Base-by-base conservation (phyloP, 2,888 invertebrate genomes). In the Zaprionus obscuricornis region DNA sequence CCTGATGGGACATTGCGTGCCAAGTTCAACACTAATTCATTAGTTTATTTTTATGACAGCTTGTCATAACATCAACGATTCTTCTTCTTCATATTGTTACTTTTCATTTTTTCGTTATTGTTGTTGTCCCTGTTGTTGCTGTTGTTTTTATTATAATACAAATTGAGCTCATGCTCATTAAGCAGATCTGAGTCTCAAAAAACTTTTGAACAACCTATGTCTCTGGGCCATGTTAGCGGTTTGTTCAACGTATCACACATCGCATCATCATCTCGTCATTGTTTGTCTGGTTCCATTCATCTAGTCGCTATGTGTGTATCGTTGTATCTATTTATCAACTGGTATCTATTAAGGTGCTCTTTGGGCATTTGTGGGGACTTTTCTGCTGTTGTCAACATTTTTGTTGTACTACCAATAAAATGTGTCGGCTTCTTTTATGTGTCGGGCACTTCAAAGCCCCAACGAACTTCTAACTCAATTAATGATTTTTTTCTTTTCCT, bases 21-120 rank as follows among this genome's bases (percentile, higher is more conserved):
- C 22, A 66, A 16, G 43, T 49, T 43, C 49, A 20, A 46, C 57
- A 27, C 10, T 31, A 52, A 56, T 70, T 79, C 84, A 86, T 77
- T 87, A 85, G 82, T 85, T 85, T 86, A 76, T 85, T 71, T 86
- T 85, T 86, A 83, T 85, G 85, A 87, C 85, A 86, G 74, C 66
- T 79, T 85, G 85, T 85, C 85, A 87, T 74, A 87, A 85, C 83
- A 85, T 70, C 84, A 68, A 60, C 60, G 62, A 58, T n/a, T n/a
- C n/a, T n/a, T n/a, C n/a, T n/a, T n/a, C n/a, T n/a, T n/a, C 33
- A 17, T 8, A n/a, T n/a, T n/a, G n/a, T n/a, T n/a, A n/a, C n/a
- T n/a, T n/a, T n/a, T n/a, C n/a, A n/a, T n/a, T 57, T 37, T 22
- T 43, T 24, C 8, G 39, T 18, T 22, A 11, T 24, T 20, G 31